These are phyloP conservation scores for Anthonomus grandis DNA, from an alignment of 1,140 invertebrate species.

Conservation along the genomic window DNA sequence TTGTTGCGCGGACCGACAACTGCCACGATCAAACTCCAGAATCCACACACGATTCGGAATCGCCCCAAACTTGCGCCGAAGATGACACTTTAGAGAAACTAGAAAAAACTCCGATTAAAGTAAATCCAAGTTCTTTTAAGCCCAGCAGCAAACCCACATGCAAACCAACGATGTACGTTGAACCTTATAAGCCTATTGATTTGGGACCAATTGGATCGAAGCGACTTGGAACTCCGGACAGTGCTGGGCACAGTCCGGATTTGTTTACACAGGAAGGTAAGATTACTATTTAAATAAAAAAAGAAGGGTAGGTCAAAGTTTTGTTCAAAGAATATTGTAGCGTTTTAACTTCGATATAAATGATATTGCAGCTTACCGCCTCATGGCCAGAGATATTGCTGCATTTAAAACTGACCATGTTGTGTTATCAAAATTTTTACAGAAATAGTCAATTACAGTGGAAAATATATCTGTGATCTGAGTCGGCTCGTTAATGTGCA, in stretches of 20 bases:
- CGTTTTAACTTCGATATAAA: no score
- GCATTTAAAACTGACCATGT: no score
- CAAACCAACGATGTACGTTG: slow-evolving; percentile 46
- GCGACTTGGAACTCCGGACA: slow-evolving; percentile 22
- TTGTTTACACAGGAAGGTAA: slow-evolving; percentile 11
- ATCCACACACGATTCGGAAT: slow-evolving; percentile 5
- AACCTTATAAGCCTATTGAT: slow-evolving; percentile 41
- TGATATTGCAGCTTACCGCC: no score
- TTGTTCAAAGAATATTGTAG: no score
- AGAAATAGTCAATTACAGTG: no score
- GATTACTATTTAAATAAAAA: no score
- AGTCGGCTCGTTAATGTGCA: no score
- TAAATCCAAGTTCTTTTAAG: slow-evolving; percentile 20
- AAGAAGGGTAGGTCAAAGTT: no score
- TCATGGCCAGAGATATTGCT: no score
- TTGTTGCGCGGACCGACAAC: slow-evolving; percentile 49
- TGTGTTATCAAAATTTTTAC: no score
- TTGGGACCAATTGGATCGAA: slow-evolving; percentile 46
- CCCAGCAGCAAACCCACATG: slow-evolving; percentile 13
- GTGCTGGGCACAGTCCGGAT: slow-evolving; percentile 25
- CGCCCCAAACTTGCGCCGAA: neutral
- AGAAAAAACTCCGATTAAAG: slow-evolving; percentile 1
- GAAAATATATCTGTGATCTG: no score
- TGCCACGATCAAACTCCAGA: slow-evolving; percentile 8
- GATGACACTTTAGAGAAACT: slow-evolving; percentile 2